phyloP scores from a whole-genome alignment of 2,888 invertebrate species.

The Allolobophora icterica region DNA sequence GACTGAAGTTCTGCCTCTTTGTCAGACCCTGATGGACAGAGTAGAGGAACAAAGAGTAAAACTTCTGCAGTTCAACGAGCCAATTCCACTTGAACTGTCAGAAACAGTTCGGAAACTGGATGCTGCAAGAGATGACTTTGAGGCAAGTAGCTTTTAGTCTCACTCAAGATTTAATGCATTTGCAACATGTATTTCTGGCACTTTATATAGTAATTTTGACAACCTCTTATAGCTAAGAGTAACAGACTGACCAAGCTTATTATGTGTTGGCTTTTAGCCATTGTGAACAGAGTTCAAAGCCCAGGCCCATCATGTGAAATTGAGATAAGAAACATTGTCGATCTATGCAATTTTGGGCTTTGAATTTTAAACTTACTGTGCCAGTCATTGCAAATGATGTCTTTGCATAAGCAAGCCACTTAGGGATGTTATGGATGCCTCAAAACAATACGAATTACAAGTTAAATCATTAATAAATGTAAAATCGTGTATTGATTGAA shows the following conservation, averaged over 20 bases:
- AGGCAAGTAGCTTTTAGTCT: not conserved
- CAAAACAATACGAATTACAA: not conserved
- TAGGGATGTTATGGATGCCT: not conserved
- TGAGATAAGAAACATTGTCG: no score
- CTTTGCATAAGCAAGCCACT: not conserved
- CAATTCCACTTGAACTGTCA: not conserved
- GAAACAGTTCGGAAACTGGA: not conserved
- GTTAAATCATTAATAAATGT: not conserved
- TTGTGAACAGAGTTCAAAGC: no score
- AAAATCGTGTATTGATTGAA: not conserved
- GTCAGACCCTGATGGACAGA: constrained; percentile 51
- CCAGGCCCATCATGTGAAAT: no score
- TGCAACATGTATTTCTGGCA: not conserved
- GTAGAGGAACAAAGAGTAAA: constrained; percentile 51
- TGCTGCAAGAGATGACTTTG: not conserved
- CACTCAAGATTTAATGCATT: not conserved
- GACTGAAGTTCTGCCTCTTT: constrained; percentile 35
- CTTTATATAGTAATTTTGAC: no score
- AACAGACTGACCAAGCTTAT: no score
- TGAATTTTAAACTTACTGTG: no score
- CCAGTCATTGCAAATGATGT: no score
- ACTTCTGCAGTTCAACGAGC: not conserved
- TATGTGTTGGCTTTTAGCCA: no score
- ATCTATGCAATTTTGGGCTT: no score
- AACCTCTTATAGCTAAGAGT: no score